Conservation (phyloP, 2,113 vertebrate species). For the Megalops atlanticus region DNA sequence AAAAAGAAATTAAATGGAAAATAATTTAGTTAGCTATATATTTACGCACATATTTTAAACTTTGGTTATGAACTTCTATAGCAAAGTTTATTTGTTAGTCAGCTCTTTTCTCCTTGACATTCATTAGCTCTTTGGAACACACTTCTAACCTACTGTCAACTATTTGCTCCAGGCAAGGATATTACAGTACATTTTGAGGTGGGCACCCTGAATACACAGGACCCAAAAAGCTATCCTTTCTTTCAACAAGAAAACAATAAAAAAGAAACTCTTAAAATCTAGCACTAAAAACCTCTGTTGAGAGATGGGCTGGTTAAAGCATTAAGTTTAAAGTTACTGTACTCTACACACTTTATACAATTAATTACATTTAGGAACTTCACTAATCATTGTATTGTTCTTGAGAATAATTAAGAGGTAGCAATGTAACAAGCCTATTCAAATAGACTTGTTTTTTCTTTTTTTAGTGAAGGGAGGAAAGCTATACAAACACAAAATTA, state of each 20-base stretch:
- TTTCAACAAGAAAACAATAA: conserved; percentile 58
- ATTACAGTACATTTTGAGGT: conserved; percentile 69
- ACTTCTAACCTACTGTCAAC: conserved; percentile 59
- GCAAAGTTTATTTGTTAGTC: conserved; percentile 71
- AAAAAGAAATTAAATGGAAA: conserved; percentile 65
- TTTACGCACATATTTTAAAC: conserved; percentile 71
- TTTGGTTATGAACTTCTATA: conserved; percentile 79
- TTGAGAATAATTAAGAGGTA: conserved; percentile 91
- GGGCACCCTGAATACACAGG: conserved; percentile 51
- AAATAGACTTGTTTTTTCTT: conserved; percentile 64
- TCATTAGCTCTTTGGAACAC: conserved; percentile 75
- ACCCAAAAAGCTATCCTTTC: conserved; percentile 61
- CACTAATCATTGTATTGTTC: conserved; percentile 81
- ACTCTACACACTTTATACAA: conserved; percentile 85
- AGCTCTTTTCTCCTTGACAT: conserved; percentile 70
- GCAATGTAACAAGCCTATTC: conserved; percentile 80
- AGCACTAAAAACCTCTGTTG: conserved; percentile 77
- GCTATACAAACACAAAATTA: conserved; percentile 77
- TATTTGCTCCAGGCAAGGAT: conserved; percentile 61
- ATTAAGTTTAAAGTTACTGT: conserved; percentile 81
- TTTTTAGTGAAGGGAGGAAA: conserved; percentile 76
- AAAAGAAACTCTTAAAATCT: conserved; percentile 62
- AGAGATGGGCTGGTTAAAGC: conserved; percentile 83
- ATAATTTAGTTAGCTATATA: conserved; percentile 78
- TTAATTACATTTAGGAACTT: conserved; percentile 83